Percentiles rank a stretch among this genome's conserved stretches.
Evolutionary conservation across 2,888 invertebrate genomes (phyloP).

Genomic region (Thereva unica): DNA sequence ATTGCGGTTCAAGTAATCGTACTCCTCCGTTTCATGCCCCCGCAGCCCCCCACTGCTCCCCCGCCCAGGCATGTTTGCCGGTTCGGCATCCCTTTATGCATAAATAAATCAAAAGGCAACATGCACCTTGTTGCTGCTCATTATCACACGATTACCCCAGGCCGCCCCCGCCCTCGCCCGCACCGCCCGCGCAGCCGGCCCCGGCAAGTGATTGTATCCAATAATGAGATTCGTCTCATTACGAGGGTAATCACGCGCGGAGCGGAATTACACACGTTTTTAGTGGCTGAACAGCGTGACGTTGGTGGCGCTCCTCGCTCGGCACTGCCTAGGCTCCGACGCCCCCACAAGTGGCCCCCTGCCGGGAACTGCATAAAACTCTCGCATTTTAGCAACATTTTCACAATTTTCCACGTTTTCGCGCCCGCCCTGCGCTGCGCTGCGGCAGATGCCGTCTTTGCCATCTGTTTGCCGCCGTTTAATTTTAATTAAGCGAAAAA

Average conservation of each 20-base stretch:
- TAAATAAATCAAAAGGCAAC: slow-evolving; percentile 17
- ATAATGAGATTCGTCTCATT: slow-evolving; percentile 35
- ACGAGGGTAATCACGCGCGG: slow-evolving; percentile 21
- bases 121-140: slow-evolving; percentile 33
- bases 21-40: no score
- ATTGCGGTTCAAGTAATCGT: no score
- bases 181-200: slow-evolving; percentile 15
- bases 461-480: background rate
- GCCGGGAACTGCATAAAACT: background rate
- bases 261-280: slow-evolving; percentile 20
- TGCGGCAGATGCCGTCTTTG: background rate
- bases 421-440: background rate
- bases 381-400: slow-evolving; percentile 9
- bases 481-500: background rate
- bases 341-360: background rate
- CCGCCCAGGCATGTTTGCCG: no score
- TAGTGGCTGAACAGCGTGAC: background rate
- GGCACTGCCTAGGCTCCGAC: no score
- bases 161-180: no score
- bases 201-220: slow-evolving; percentile 37
- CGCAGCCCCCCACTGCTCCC: no score
- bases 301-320: no score
- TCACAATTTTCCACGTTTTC: slow-evolving; percentile 6
- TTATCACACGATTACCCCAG: slow-evolving; percentile 39
- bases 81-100: background rate